Percentiles rank a stretch among this genome's conserved stretches.
These are phyloP conservation scores for Tenualosa ilisha DNA, from an alignment of 2,797 vertebrate species.

Conservation along the genomic window DNA sequence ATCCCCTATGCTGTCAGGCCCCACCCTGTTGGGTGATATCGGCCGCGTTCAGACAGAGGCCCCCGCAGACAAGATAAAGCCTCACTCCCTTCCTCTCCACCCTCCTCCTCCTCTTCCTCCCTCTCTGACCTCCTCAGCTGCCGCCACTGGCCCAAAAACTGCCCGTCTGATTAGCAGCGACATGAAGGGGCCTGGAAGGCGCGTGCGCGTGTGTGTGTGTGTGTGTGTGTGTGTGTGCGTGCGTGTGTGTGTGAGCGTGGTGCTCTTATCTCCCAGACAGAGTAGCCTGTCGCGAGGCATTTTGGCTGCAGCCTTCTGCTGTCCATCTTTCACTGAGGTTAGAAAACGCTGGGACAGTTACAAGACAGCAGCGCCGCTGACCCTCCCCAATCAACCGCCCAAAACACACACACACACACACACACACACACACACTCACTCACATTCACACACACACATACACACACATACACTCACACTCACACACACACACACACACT, in stretches of 20 bases:
- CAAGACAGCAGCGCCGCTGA: not conserved
- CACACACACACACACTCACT: too few species aligned
- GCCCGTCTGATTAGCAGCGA: not conserved
- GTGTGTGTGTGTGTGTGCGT: not conserved
- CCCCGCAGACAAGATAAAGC: conserved; percentile 6
- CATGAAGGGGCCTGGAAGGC: not conserved
- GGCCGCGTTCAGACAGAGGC: not conserved
- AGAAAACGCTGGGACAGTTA: not conserved
- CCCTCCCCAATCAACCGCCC: not conserved
- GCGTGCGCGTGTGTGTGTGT: not conserved
- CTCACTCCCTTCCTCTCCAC: not conserved
- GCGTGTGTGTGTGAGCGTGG: not conserved
- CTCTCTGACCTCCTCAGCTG: too few species aligned
- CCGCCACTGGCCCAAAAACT: not conserved
- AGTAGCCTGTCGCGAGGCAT: not conserved
- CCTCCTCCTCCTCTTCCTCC: not conserved
- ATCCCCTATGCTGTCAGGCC: not conserved
- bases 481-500: conserved; percentile 32
- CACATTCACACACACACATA: conserved; percentile 34
- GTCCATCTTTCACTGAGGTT: not conserved
- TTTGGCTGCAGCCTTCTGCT: not conserved
- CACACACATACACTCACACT: too few species aligned
- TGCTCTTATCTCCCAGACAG: not conserved
- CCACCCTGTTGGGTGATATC: not conserved
- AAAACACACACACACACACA: not conserved